Conservation (phyloP, 2,113 vertebrate species). For the Paedocypris sp. region DNA sequence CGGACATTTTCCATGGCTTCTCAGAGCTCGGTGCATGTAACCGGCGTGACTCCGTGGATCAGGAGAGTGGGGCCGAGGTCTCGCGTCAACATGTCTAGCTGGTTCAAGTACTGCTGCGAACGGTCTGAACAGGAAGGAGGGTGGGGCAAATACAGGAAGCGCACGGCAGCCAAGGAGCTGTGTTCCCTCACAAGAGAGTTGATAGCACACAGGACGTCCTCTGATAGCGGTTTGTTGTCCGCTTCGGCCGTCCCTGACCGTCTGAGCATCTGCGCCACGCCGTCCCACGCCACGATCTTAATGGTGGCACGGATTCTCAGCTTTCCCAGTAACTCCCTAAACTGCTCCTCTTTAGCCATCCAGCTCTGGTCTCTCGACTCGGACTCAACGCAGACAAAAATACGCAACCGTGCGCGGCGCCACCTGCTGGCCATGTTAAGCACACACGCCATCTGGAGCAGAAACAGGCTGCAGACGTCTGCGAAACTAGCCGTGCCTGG, state of each 20-base stretch:
- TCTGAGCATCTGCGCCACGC: slow-evolving; percentile 50
- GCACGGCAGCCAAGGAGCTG: slow-evolving; percentile 60
- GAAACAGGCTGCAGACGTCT: slow-evolving; percentile 81
- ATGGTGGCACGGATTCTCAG: slow-evolving; percentile 77
- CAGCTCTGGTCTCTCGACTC: slow-evolving; percentile 66
- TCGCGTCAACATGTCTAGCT: slow-evolving; percentile 65
- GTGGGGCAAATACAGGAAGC: slow-evolving; percentile 78
- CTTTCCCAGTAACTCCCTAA: slow-evolving; percentile 69
- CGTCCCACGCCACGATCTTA: slow-evolving; percentile 74
- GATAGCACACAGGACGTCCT: slow-evolving; percentile 47
- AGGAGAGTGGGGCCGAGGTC: slow-evolving; percentile 74
- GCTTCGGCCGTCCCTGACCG: slow-evolving; percentile 25
- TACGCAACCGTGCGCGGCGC: slow-evolving; percentile 72
- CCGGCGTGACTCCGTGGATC: slow-evolving; percentile 77
- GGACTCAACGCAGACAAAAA: slow-evolving; percentile 75
- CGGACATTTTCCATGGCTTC: background rate
- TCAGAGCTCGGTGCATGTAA: slow-evolving; percentile 87
- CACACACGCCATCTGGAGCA: slow-evolving; percentile 87
- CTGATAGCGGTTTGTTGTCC: slow-evolving; percentile 16
- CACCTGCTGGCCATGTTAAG: slow-evolving; percentile 82
- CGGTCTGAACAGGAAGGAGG: slow-evolving; percentile 60
- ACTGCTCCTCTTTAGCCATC: slow-evolving; percentile 69
- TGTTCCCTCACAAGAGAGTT: slow-evolving; percentile 57
- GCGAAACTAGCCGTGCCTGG: slow-evolving; percentile 61
- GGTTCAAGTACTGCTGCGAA: slow-evolving; percentile 62